These are phyloP conservation scores for Aleiodes testaceus DNA, from an alignment of 2,888 invertebrate species.

Conservation along the genomic window DNA sequence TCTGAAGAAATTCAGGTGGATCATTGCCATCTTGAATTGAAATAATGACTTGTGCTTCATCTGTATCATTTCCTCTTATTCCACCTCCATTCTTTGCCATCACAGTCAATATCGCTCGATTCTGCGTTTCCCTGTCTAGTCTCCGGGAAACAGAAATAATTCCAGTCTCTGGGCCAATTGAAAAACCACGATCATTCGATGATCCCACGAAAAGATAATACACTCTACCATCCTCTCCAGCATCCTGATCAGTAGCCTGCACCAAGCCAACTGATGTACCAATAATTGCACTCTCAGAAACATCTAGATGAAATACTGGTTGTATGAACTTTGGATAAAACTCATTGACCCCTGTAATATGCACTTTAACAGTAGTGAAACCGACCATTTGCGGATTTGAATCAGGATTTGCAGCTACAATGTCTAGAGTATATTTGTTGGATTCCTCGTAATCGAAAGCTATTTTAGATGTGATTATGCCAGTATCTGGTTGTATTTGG, in stretches of 20 bases:
- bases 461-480: constrained; percentile 83
- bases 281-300: constrained; percentile 92
- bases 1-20: constrained; percentile 92
- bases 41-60: constrained; percentile 94
- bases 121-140: constrained; percentile 90
- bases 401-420: constrained; percentile 91
- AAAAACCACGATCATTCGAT: constrained; percentile 93
- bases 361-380: constrained; percentile 81
- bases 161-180: constrained; percentile 88
- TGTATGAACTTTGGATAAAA: constrained; percentile 91
- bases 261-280: constrained; percentile 90
- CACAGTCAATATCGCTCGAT: constrained; percentile 90
- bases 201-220: constrained; percentile 95
- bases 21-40: constrained; percentile 97
- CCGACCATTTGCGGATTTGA: constrained; percentile 82
- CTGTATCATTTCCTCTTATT: constrained; percentile 95
- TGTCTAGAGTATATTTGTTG: constrained; percentile 81
- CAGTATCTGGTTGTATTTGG: constrained; percentile 83
- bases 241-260: constrained; percentile 91
- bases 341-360: constrained; percentile 90
- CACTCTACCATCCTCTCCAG: constrained; percentile 89
- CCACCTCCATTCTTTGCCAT: constrained; percentile 96
- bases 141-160: constrained; percentile 87
- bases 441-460: constrained; percentile 93
- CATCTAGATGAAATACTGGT: constrained; percentile 92